A percentile compares a stretch with the other conserved stretches of the same genome.
Evolutionary conservation across 2,113 vertebrate species (phyloP).

Genomic region (Noctilio leporinus): DNA sequence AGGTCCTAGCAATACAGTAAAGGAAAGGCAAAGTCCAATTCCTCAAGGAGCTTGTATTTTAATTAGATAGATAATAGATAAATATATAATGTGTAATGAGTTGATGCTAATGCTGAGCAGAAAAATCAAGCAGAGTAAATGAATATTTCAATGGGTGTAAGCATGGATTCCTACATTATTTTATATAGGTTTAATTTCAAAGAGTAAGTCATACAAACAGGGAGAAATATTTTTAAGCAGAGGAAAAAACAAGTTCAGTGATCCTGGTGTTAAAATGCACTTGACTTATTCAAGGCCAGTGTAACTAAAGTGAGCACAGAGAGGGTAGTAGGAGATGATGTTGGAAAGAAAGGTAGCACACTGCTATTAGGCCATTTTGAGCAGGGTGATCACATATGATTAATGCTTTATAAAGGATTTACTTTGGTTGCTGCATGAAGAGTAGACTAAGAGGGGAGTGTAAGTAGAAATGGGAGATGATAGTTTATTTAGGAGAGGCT

Average conservation of each 20-base stretch:
- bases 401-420: neutral
- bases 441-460: neutral
- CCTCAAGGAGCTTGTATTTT: neutral
- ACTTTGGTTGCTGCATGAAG: neutral
- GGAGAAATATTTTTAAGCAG: neutral
- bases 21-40: neutral
- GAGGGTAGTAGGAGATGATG: neutral
- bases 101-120: neutral
- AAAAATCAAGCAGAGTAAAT: neutral
- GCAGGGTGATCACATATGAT: neutral
- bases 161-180: neutral
- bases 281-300: neutral
- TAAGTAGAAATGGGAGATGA: neutral
- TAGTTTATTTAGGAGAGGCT: neutral
- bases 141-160: neutral
- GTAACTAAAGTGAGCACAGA: neutral
- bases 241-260: neutral
- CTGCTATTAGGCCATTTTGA: neutral
- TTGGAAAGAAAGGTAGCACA: neutral
- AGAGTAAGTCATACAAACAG: neutral
- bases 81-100: neutral
- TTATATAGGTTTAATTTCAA: neutral
- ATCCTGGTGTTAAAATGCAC: neutral
- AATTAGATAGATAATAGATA: neutral
- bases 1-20: neutral